Conservation (phyloP, 2,888 invertebrate species). For the Hirudinaria manillensis region DNA sequence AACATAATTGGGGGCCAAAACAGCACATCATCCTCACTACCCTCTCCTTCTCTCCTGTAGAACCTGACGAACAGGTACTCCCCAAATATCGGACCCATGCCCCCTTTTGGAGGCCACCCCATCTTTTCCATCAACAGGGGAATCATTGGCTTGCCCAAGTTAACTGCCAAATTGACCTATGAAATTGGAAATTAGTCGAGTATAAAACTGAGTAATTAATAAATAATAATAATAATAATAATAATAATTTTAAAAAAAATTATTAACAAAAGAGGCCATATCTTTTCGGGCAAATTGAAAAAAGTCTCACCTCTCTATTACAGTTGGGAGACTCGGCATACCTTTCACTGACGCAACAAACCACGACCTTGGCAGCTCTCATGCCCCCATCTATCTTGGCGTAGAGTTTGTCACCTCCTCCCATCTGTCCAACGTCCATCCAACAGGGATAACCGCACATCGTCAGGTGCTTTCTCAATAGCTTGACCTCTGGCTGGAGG, state of each 20-base stretch:
- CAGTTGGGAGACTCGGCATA: constrained; percentile 52
- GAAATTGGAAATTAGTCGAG: neutral
- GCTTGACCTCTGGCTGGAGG: constrained; percentile 48
- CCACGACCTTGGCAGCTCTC: constrained; percentile 46
- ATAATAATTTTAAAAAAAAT: neutral
- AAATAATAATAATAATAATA: neutral
- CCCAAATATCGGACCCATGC: constrained; percentile 52
- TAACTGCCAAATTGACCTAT: constrained; percentile 49
- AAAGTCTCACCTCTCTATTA: constrained; percentile 48
- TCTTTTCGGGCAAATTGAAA: neutral
- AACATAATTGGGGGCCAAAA: constrained; percentile 50
- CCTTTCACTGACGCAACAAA: constrained; percentile 47
- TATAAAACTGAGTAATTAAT: neutral
- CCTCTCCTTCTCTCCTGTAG: constrained; percentile 39
- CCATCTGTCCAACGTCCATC: constrained; percentile 54
- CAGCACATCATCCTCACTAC: constrained; percentile 42
- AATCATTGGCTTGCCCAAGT: constrained; percentile 48
- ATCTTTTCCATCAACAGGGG: constrained; percentile 50
- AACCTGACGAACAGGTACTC: constrained; percentile 49
- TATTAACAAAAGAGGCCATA: neutral
- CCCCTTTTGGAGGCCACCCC: constrained; percentile 51
- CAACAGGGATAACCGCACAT: constrained; percentile 50
- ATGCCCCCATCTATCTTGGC: constrained; percentile 51
- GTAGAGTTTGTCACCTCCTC: constrained; percentile 52
- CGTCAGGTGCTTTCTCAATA: constrained; percentile 47